Evolutionary conservation across 2,797 vertebrate species (phyloP), one percentile per base, ranked within the genome.

Genomic region (Lutjanus argentimaculatus): DNA sequence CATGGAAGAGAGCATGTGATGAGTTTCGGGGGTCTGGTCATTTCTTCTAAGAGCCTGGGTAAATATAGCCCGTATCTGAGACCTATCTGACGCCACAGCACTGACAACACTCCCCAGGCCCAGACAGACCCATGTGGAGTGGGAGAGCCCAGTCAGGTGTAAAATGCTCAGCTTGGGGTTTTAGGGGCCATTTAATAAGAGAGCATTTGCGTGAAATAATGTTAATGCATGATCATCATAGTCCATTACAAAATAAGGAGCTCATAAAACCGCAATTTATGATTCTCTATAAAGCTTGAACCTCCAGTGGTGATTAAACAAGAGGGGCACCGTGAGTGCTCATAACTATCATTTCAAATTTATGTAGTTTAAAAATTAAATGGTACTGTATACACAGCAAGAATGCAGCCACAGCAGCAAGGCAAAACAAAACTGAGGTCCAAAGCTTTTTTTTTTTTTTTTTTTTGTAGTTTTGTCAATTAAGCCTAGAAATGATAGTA

Each of bases 41-140:
- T 70, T 80, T 87, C 21, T 70, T 79, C 73, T 67, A 3, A 76
- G 77, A 65, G 80, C 49, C 72, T 46, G 74, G 62, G 63, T 93
- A 93, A 92, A 91, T 90, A 90, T 91, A 93, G 80, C 55, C 25
- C 51, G 49, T 81, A 88, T 85, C 85, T 67, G 74, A 58, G 72
- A 65, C 68, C 80, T 91, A 89, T 91, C 90, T 85, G 89, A 89
- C 22, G 40, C 65, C 55, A 55, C 48, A 69, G 67, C 70, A 70
- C 51, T 30, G 25, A 30, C 73, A 80, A 91, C 79, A 74, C 78
- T 83, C 65, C 25, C 59, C 87, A 85, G 87, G 64, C 71, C 40
- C 51, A 58, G 64, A 79, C 62, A 76, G 72, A 77, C 36, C 77
- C 79, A 7, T 21, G 30, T 11, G 30, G 51, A 42, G 15, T 49